Conservation (phyloP, 2,113 vertebrate genomes). For the Galeopterus variegatus region DNA sequence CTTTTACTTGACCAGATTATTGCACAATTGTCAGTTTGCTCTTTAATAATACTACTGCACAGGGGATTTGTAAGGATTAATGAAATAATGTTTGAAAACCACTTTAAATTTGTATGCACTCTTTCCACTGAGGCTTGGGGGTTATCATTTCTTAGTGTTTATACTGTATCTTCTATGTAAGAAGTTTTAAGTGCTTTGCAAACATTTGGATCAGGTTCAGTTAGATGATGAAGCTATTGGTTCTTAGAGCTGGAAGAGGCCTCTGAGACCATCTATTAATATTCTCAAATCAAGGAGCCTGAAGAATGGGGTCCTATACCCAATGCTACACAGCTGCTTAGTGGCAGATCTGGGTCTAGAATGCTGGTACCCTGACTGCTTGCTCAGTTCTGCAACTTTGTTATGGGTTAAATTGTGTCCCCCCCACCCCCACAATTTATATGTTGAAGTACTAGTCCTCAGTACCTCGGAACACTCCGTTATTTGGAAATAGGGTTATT, state of each 20-base stretch:
- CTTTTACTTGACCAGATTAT: conserved; percentile 83
- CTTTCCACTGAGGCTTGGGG: conserved; percentile 48
- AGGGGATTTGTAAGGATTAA: conserved; percentile 84
- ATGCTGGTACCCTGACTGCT: not conserved
- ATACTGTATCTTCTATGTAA: conserved; percentile 45
- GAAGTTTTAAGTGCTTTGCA: conserved; percentile 70
- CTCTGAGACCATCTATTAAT: not conserved
- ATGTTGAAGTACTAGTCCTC: not conserved
- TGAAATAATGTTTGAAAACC: conserved; percentile 83
- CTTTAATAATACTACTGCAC: conserved; percentile 79
- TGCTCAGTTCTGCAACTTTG: not conserved
- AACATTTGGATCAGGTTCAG: conserved; percentile 53
- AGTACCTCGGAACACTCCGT: not conserved
- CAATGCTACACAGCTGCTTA: not conserved
- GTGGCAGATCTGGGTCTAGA: not conserved
- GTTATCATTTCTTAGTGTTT: conserved; percentile 72
- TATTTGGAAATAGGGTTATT: not conserved
- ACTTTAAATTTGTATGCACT: conserved; percentile 73
- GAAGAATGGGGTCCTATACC: accelerated
- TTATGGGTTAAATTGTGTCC: not conserved
- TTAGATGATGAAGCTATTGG: conserved; percentile 61
- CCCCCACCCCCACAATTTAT: not conserved
- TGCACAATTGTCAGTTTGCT: conserved; percentile 78
- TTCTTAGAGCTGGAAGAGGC: not conserved
- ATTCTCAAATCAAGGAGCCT: not conserved